phyloP scores from a whole-genome alignment of 2,113 vertebrate species.

The Kryptolebias marmoratus region DNA sequence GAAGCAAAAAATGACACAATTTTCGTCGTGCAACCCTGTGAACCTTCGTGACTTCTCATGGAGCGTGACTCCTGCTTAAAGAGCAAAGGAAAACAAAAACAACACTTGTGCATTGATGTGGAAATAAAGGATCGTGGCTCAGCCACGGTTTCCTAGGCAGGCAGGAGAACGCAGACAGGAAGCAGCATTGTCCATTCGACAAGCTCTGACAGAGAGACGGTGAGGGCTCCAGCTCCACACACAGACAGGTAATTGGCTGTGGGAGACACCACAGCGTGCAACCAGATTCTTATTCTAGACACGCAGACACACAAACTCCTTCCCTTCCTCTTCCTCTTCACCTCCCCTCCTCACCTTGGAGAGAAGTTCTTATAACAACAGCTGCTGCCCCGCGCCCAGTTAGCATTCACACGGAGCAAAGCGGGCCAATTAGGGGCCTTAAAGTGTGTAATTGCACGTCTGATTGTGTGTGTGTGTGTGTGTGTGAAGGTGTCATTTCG shows the following conservation, averaged over 20 bases:
- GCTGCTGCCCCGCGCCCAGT: slow-evolving; percentile 57
- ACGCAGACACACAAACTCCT: slow-evolving; percentile 15
- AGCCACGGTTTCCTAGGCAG: slow-evolving; percentile 23
- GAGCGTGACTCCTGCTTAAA: not conserved
- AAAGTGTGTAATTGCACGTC: slow-evolving; percentile 55
- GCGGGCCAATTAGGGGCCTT: slow-evolving; percentile 73
- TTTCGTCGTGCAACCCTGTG: too few species aligned
- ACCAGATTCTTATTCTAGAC: slow-evolving; percentile 57
- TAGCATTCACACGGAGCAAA: slow-evolving; percentile 67
- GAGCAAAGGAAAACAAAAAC: slow-evolving; percentile 19
- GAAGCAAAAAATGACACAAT: too few species aligned
- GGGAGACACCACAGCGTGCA: slow-evolving; percentile 50
- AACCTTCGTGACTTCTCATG: too few species aligned
- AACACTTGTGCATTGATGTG: slow-evolving; percentile 35
- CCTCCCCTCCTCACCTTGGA: slow-evolving; percentile 52
- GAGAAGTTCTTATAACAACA: slow-evolving; percentile 55
- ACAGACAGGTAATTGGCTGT: slow-evolving; percentile 77
- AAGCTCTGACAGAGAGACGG: slow-evolving; percentile 43
- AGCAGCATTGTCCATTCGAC: slow-evolving; percentile 54
- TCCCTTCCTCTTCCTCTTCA: slow-evolving; percentile 36
- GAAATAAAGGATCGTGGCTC: slow-evolving; percentile 31
- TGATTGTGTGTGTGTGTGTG: slow-evolving; percentile 30
- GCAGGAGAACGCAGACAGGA: slow-evolving; percentile 45
- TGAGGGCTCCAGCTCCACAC: slow-evolving; percentile 44
- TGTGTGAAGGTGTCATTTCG: slow-evolving; percentile 70